Evolutionary conservation across 2,797 vertebrate species (phyloP), one percentile per base, ranked within the genome.

Genomic region (Valencia hispanica): DNA sequence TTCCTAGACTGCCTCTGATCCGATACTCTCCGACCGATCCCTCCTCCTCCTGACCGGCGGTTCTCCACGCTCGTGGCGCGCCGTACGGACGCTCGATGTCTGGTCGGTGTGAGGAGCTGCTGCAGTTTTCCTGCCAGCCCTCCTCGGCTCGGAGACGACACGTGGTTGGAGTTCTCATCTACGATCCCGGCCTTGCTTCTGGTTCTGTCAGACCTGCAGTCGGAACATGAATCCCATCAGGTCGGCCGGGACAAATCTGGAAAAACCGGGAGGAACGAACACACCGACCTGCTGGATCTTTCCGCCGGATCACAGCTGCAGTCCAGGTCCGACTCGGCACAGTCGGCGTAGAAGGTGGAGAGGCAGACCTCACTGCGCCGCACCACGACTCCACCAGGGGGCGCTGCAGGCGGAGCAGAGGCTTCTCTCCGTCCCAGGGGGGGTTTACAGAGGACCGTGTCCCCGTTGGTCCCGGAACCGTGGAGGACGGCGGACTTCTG

Each of bases 101-200:
- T 89, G 0, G 95, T 95, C 0, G 97, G 97, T 0, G 97, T 97
- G 48, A 98, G 96, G n/a, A 98, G 94, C 92, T 97, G 96, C 88
- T 98, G 97, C 1, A 98, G 94, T 59, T 97, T 97, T 48, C 95
- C 96, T 0, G 97, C 96, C 86, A 98, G 91, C 0, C 96, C 95
- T 1, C 96, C 95, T 1, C 96, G 91, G 39, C 92, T 90, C 0
- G 96, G 95, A 0, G 94, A 93, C 0, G 91, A 68, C 1, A 96
- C 94, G 34, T 93, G 91, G 90, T 96, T 96, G 90, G 83, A 94
- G 89, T 96, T 96, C 87, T 96, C 95, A 8, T 96, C 95, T 0
- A 96, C 92, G 0, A 22, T 36, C 1, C 61, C 10, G 34, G 3
- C 87, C 91, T 94, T 90, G 34, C 94, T 92, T 7, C 91, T 78